Evolutionary conservation across 1,140 invertebrate species (phyloP).

Genomic region (Macrosteles quadrilineatus): DNA sequence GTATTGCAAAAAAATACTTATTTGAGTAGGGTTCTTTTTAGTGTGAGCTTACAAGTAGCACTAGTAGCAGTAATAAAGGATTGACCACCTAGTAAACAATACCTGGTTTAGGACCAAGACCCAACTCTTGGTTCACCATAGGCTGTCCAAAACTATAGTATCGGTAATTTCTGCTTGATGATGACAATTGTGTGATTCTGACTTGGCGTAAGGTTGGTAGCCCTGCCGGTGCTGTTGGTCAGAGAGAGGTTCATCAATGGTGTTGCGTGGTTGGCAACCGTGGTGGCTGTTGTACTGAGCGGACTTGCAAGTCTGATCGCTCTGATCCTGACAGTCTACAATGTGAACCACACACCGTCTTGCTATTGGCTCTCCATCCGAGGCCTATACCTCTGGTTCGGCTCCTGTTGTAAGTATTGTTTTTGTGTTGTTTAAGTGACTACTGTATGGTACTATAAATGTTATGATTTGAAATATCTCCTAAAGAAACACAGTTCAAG

Average conservation of each 20-base stretch:
- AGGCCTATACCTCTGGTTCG: slow-evolving; percentile 2
- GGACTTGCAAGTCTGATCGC: not conserved
- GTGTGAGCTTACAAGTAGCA: too few species aligned
- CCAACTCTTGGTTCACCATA: too few species aligned
- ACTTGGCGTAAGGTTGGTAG: too few species aligned
- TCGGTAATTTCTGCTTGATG: too few species aligned
- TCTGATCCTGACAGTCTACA: not conserved
- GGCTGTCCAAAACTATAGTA: too few species aligned
- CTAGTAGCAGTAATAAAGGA: too few species aligned
- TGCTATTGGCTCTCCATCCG: not conserved
- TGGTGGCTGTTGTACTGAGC: not conserved
- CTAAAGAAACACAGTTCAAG: not conserved
- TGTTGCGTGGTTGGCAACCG: not conserved
- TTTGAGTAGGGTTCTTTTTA: too few species aligned
- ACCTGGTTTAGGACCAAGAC: too few species aligned
- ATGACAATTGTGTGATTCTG: too few species aligned
- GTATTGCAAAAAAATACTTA: too few species aligned
- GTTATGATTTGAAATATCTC: not conserved
- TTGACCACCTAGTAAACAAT: too few species aligned
- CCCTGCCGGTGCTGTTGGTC: not conserved
- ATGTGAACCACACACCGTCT: not conserved
- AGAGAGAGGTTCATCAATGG: not conserved
- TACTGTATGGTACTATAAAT: not conserved
- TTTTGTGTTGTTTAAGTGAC: not conserved
- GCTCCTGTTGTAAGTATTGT: not conserved